These are phyloP conservation scores for Drosophila mimetica DNA, from an alignment of 2,888 invertebrate species.

Conservation along the genomic window DNA sequence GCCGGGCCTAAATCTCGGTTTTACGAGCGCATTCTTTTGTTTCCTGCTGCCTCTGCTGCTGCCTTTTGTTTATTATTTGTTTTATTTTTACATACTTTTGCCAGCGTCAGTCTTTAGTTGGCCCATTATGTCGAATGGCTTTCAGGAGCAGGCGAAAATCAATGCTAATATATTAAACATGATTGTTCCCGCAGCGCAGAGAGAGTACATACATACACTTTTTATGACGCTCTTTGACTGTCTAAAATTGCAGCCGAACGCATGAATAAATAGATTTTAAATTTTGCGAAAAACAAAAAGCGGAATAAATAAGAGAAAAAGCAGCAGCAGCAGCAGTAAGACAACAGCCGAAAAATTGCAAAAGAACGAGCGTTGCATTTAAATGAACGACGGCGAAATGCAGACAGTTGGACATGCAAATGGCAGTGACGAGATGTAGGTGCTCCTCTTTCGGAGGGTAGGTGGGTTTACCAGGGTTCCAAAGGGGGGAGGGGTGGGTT, in stretches of 20 bases:
- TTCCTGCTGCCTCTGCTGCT: slow-evolving; percentile 19
- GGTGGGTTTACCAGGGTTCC: neutral
- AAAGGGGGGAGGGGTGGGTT: neutral
- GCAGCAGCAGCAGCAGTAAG: slow-evolving; percentile 1
- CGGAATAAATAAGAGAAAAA: neutral
- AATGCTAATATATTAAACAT: slow-evolving; percentile 47
- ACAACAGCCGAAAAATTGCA: slow-evolving; percentile 51
- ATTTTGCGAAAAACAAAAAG: slow-evolving; percentile 19
- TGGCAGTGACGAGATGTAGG: slow-evolving; percentile 58
- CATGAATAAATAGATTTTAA: slow-evolving; percentile 71
- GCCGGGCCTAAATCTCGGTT: slow-evolving; percentile 79
- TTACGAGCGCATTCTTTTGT: slow-evolving; percentile 75
- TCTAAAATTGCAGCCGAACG: slow-evolving; percentile 61
- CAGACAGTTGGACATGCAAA: slow-evolving; percentile 75
- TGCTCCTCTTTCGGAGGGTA: slow-evolving; percentile 11
- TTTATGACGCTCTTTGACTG: slow-evolving; percentile 23
- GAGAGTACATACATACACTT: slow-evolving; percentile 5
- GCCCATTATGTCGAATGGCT: slow-evolving; percentile 59
- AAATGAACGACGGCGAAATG: slow-evolving; percentile 64
- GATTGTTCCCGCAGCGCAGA: slow-evolving; percentile 17
- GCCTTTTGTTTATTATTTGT: slow-evolving; percentile 77
- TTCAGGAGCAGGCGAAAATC: slow-evolving; percentile 42
- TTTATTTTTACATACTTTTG: slow-evolving; percentile 74
- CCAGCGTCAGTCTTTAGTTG: slow-evolving; percentile 64
- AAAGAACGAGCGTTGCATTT: slow-evolving; percentile 61